Percentiles rank a stretch among this genome's conserved stretches.
Evolutionary conservation across 2,888 invertebrate genomes (phyloP).

Genomic region (Rhingia campestris): DNA sequence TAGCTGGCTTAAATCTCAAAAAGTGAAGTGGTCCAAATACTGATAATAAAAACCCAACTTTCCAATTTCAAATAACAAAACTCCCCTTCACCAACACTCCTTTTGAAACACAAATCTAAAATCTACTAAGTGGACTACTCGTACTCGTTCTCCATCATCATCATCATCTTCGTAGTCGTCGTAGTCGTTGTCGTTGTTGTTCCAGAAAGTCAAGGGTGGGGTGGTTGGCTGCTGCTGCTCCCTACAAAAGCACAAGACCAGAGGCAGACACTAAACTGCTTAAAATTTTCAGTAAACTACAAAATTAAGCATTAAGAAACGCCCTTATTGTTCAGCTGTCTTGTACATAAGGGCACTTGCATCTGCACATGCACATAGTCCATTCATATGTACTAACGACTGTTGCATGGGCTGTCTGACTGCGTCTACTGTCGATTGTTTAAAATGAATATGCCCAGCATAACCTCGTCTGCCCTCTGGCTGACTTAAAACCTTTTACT

Average conservation of each 20-base stretch:
- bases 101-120: too few species aligned
- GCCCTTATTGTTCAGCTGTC: slow-evolving; percentile 38
- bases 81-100: too few species aligned
- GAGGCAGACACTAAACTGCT: slow-evolving; percentile 49
- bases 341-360: not conserved
- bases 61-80: too few species aligned
- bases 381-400: not conserved
- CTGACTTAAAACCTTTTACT: slow-evolving; percentile 20
- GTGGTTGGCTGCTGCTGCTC: not conserved
- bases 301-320: slow-evolving; percentile 51
- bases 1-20: too few species aligned
- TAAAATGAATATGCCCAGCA: not conserved
- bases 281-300: slow-evolving; percentile 49
- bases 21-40: too few species aligned
- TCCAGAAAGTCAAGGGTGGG: slow-evolving; percentile 29
- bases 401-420: slow-evolving; percentile 25
- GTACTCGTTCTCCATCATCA: not conserved
- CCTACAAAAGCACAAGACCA: slow-evolving; percentile 7
- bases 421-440: not conserved
- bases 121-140: slow-evolving; percentile 37
- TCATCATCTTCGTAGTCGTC: slow-evolving; percentile 1
- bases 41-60: too few species aligned
- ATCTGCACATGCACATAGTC: slow-evolving; percentile 9
- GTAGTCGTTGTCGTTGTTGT: slow-evolving; percentile 6
- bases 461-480: slow-evolving; percentile 15